Conservation (phyloP, 2,113 vertebrate genomes). For the Phoxinus phoxinus region DNA sequence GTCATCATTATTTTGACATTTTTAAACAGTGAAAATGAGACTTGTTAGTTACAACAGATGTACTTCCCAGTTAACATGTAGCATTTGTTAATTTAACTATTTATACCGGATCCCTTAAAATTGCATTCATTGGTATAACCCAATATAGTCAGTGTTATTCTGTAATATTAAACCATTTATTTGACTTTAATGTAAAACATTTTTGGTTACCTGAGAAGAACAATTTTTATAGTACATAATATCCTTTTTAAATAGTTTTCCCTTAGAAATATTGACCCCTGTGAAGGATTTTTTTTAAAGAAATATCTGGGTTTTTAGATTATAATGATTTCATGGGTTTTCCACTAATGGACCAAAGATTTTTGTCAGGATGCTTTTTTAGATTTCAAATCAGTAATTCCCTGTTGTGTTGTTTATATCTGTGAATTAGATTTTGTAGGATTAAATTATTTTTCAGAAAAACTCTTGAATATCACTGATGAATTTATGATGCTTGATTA, state of each 20-base stretch:
- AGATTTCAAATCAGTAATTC: background rate
- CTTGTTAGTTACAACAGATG: background rate
- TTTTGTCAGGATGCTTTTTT: background rate
- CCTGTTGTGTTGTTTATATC: conserved; percentile 5
- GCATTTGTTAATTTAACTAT: background rate
- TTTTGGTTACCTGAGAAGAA: background rate
- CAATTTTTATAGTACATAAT: background rate
- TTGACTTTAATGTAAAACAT: background rate
- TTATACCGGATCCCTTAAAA: background rate
- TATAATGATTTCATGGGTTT: background rate
- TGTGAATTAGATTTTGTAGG: conserved; percentile 15
- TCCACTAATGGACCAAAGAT: conserved; percentile 20
- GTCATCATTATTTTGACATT: background rate
- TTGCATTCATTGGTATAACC: background rate
- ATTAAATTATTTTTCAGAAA: background rate
- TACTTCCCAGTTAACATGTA: background rate
- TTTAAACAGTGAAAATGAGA: background rate
- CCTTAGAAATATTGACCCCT: background rate
- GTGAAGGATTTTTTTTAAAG: background rate
- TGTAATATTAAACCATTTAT: background rate
- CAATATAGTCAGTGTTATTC: background rate
- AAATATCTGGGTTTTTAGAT: background rate
- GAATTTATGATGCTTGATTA: background rate
- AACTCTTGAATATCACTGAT: background rate
- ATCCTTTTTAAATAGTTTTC: background rate